Evolutionary conservation across 2,888 invertebrate species (phyloP).

Genomic region (Abscondita cerata): DNA sequence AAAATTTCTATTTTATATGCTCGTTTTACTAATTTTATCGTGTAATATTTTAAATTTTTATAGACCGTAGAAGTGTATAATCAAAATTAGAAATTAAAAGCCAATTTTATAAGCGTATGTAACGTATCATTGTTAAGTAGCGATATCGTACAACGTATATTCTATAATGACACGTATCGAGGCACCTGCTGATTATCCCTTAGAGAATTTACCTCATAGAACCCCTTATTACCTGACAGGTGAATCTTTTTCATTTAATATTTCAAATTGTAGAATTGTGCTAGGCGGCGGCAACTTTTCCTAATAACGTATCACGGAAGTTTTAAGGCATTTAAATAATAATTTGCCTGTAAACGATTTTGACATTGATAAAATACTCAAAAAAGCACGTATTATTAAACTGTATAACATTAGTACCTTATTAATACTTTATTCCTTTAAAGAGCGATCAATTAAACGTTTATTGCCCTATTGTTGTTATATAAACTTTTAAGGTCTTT

Average conservation of each 20-base stretch:
- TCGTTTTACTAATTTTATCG: slow-evolving; percentile 23
- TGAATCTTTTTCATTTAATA: slow-evolving; percentile 50
- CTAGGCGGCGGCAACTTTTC: slow-evolving; percentile 21
- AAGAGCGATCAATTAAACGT: no score
- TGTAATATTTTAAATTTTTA: slow-evolving; percentile 27
- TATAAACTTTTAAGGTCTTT: no score
- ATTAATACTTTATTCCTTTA: no score
- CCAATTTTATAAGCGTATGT: slow-evolving; percentile 32
- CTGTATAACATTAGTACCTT: no score
- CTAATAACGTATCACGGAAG: slow-evolving; percentile 23
- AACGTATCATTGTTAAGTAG: slow-evolving; percentile 46
- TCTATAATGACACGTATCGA: slow-evolving; percentile 44
- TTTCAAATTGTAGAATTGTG: slow-evolving; percentile 44
- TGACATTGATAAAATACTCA: not conserved
- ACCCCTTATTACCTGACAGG: slow-evolving; percentile 53
- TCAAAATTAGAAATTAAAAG: slow-evolving; percentile 32
- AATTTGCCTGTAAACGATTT: slow-evolving; percentile 15
- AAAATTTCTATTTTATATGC: slow-evolving; percentile 11
- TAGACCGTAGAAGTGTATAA: slow-evolving; percentile 22
- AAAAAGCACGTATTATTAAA: no score
- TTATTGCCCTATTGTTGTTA: no score
- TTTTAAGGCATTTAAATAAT: slow-evolving; percentile 22
- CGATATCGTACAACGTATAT: slow-evolving; percentile 31
- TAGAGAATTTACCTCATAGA: slow-evolving; percentile 44
- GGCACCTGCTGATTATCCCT: slow-evolving; percentile 43